Evolutionary conservation across 2,113 vertebrate species (phyloP).

Genomic region (Solenodon paradoxus): DNA sequence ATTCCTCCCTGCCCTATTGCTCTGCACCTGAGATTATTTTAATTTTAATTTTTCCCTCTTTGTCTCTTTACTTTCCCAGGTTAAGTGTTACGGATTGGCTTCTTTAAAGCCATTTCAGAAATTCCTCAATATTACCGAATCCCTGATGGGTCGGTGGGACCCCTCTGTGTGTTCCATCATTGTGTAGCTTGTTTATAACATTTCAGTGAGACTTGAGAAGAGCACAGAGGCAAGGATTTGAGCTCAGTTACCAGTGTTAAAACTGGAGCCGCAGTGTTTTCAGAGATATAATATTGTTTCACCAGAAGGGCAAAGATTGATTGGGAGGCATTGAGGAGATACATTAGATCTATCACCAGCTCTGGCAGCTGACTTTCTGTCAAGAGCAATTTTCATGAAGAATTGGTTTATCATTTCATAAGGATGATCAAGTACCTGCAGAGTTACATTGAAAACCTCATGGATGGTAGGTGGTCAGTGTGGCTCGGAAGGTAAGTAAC

Average conservation of each 20-base stretch:
- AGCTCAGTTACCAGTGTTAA: neutral
- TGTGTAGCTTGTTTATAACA: neutral
- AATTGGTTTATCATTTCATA: slow-evolving; percentile 7
- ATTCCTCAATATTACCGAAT: neutral
- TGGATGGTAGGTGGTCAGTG: neutral
- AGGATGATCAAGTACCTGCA: neutral
- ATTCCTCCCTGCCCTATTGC: neutral
- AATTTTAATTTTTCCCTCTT: neutral
- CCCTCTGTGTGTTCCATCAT: neutral
- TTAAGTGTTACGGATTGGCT: neutral
- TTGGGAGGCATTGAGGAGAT: neutral
- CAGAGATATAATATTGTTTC: neutral
- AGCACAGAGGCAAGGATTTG: neutral
- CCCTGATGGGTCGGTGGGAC: neutral
- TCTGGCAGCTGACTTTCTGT: neutral
- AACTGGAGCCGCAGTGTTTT: neutral
- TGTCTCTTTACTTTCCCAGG: neutral
- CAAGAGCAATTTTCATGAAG: slow-evolving; percentile 14
- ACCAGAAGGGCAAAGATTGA: neutral
- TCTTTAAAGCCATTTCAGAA: slow-evolving; percentile 39
- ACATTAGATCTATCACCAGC: neutral
- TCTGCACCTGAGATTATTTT: neutral
- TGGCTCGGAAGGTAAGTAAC: neutral
- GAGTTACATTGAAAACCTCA: neutral
- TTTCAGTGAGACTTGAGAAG: neutral